Conservation (phyloP, 1,140 invertebrate species). For the Pseudachorutes palmiensis region DNA sequence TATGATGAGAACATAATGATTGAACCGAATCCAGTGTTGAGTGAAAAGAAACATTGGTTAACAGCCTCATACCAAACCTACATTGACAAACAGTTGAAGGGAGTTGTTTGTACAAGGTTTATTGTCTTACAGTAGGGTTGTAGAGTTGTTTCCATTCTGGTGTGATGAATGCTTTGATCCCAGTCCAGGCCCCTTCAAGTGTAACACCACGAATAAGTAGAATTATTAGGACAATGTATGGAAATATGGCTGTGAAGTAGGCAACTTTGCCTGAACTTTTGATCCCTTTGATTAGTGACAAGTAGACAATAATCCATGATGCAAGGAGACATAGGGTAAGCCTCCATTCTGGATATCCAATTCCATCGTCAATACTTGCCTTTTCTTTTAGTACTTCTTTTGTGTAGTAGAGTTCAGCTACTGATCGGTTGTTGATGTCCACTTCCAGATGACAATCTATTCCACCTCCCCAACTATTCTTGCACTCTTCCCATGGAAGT, state of each 20-base stretch:
- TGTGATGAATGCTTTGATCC: slow-evolving; percentile 67
- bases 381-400: slow-evolving; percentile 58
- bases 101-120: neutral
- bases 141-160: slow-evolving; percentile 53
- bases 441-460: neutral
- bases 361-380: slow-evolving; percentile 58
- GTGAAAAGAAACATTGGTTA: slow-evolving; percentile 48
- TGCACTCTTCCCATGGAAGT: slow-evolving; percentile 23
- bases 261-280: slow-evolving; percentile 55
- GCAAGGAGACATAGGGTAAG: slow-evolving; percentile 62
- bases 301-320: slow-evolving; percentile 67
- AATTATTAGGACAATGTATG: slow-evolving; percentile 48
- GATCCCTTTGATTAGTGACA: slow-evolving; percentile 68
- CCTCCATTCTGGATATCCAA: slow-evolving; percentile 67
- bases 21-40: slow-evolving; percentile 48
- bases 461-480: slow-evolving; percentile 19
- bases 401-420: slow-evolving; percentile 45
- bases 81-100: neutral
- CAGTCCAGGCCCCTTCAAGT: slow-evolving; percentile 52
- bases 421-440: neutral
- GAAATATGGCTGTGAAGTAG: slow-evolving; percentile 47
- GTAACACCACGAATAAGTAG: slow-evolving; percentile 46
- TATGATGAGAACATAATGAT: slow-evolving; percentile 74
- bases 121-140: slow-evolving; percentile 45
- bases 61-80: slow-evolving; percentile 57